Base-by-base conservation (phyloP, 1,140 invertebrate genomes). In the Berghia stephanieae region DNA sequence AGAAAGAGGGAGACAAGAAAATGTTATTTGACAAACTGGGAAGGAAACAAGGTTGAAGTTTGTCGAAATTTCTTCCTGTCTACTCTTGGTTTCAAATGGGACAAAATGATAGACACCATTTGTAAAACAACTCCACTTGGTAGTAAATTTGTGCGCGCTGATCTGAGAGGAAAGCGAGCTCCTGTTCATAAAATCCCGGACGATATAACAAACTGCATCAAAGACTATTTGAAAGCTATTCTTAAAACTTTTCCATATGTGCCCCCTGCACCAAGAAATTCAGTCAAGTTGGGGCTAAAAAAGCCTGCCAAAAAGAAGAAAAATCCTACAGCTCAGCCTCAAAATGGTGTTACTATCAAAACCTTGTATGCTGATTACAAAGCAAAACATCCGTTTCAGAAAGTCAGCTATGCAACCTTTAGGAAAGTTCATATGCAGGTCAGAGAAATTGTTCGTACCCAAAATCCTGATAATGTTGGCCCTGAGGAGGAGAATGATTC, bases 41-140 rank as follows among this genome's bases (percentile, higher is more conserved):
- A n/a, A n/a, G 49, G 49, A 6, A 38, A 73, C 10, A 34, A 36
- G 13, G 16, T 52, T 21, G 70, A 73, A 31, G 70, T 73, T 5
- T 73, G 70, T 42, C 52, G 57, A 27, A 34, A 27, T 6, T 73
- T 73, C 24, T 73, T 57, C n/a, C 69, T 72, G 16, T 2, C 27
- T 36, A 73, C 70, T 36, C 70, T 73, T 2, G 70, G 70, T 10
- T 73, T 55, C 27, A 44, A 46, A 5, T 73, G 70, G 70, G 70
- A 73, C 31, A 73, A 49, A 55, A 49, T 73, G 13, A 73, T 73
- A 36, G 70, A 73, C 49, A 73, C 70, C 3, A 73, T 73, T 38
- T 44, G 70, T 6, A 73, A 73, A 57, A 73, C 70, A 27, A 73
- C 70, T n/a, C 70, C 70, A 31, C 52, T 55, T n/a, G 70, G 70